Conservation (phyloP, 2,113 vertebrate genomes). For the Callorhinus ursinus region DNA sequence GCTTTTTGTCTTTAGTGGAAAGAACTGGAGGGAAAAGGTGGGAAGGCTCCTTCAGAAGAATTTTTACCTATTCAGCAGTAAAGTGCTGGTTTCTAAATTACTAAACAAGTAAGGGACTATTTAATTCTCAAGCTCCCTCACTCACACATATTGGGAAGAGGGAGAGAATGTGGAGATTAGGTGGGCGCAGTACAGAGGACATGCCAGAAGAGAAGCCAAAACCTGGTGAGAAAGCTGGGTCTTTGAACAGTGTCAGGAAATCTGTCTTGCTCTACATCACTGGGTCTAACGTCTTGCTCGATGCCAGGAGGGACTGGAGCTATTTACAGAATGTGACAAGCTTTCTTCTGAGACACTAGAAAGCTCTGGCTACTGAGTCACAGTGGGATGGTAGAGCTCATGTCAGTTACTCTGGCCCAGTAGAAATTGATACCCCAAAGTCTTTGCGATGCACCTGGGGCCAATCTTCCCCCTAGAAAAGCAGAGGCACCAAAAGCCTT, state of each 20-base stretch:
- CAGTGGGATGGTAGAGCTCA: background rate
- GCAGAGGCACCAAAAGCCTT: background rate
- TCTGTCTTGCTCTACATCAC: background rate
- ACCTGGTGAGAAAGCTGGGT: background rate
- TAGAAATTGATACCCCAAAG: background rate
- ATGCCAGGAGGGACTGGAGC: background rate
- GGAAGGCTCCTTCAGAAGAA: background rate
- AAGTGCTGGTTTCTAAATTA: slow-evolving; percentile 40
- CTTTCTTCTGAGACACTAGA: slow-evolving; percentile 31
- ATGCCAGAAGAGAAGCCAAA: slow-evolving; percentile 15
- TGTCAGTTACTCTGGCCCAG: background rate
- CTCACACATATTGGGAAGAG: slow-evolving; percentile 29
- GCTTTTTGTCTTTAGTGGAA: slow-evolving; percentile 46
- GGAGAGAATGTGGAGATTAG: background rate
- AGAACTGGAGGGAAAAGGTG: background rate
- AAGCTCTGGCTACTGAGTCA: background rate
- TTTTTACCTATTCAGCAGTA: background rate
- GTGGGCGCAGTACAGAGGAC: background rate
- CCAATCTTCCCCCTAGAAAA: background rate
- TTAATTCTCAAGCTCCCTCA: slow-evolving; percentile 21
- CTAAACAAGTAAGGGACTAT: background rate
- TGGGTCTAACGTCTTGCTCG: slow-evolving; percentile 21
- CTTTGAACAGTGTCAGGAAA: background rate
- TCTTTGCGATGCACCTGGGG: background rate
- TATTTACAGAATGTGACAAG: background rate